Conservation (phyloP, 2,113 vertebrate species). For the Platysternon megacephalum region DNA sequence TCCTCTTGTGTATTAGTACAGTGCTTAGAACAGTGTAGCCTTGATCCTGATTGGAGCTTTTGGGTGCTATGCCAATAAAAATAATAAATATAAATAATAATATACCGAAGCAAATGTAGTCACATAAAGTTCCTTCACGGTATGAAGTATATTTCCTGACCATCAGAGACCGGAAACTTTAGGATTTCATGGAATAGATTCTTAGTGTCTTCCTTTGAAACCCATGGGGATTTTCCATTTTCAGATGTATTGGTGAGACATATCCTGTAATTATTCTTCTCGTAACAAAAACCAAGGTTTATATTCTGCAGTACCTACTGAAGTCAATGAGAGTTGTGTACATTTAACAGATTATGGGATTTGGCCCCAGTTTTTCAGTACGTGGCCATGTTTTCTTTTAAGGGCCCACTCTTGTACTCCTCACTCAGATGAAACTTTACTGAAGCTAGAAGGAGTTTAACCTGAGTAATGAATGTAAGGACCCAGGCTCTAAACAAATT, state of each 20-base stretch:
- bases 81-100: not conserved
- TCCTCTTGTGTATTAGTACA: not conserved
- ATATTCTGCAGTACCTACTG: not conserved
- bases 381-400: not conserved
- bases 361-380: not conserved
- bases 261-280: not conserved
- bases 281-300: not conserved
- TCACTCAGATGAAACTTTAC: not conserved
- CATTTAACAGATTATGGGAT: not conserved
- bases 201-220: not conserved
- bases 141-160: not conserved
- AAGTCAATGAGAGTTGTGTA: not conserved
- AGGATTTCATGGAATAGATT: not conserved
- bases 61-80: not conserved
- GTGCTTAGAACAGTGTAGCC: not conserved
- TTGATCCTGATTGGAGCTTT: not conserved
- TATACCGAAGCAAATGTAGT: not conserved
- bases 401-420: not conserved
- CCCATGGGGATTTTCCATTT: not conserved
- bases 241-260: not conserved
- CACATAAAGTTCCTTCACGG: not conserved
- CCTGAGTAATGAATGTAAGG: not conserved
- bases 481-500: not conserved
- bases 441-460: not conserved
- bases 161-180: not conserved